Base-by-base conservation (phyloP, 2,113 vertebrate genomes). In the Mus pahari region DNA sequence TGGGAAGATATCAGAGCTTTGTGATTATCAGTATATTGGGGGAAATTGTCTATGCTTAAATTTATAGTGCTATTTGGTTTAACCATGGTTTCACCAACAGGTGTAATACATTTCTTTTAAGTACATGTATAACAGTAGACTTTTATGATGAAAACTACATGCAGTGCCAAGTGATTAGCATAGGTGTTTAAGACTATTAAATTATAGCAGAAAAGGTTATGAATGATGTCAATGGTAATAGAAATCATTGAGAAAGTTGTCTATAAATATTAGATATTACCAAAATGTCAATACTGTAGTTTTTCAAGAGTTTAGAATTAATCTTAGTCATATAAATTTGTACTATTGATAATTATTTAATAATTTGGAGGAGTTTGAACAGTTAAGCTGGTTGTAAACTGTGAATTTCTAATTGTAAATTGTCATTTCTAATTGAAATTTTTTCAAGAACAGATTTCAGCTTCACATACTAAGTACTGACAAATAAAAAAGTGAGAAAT, bases 391-490 rank as follows among this genome's bases (percentile, higher is more conserved):
- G 79, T 95, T 98, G 77, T 93, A 98, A 98, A 97, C 97, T 98
- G 98, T 98, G 98, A 98, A 98, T 98, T 98, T 98, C 62, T 97
- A 91, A 97, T 95, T 97, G 92, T 98, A 1, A 91, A 89, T 89
- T 96, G 86, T 96, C 66, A 95, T 97, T 97, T 96, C 95, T 97
- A 97, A 96, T 97, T 95, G 88, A 86, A 42, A 93, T 88, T 94
- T 62, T 96, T 96, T 97, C 31, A 96, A 94, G 79, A 92, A 92
- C 81, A 96, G 39, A 74, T 89, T 97, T 98, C 50, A 95, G 50
- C 96, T 97, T 98, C 75, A 75, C 64, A 83, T 97, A 96, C 95
- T 95, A 96, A 97, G 94, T 96, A 96, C 45, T 95, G 70, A 86
- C 90, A 97, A 92, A 93, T 96, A 96, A 92, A 88, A 78, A 96